These are phyloP conservation scores for Calycopis cecrops DNA, from an alignment of 1,140 invertebrate genomes.

Conservation along the genomic window DNA sequence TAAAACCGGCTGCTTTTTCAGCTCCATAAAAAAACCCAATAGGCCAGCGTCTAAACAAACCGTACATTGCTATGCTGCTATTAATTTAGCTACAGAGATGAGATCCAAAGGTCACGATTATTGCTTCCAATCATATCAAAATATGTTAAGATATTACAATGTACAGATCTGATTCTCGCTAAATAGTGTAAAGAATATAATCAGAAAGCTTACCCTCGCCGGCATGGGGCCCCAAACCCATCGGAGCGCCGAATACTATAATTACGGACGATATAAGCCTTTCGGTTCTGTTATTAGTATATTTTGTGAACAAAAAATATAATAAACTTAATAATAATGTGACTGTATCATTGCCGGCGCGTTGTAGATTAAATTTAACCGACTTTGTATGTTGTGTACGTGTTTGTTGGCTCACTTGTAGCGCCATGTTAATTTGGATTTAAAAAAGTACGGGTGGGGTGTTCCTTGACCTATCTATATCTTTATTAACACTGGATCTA, in stretches of 20 bases:
- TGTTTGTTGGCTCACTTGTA: too few relatives aligned
- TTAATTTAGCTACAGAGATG: too few relatives aligned
- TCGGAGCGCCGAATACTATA: constrained; percentile 43
- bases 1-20: too few relatives aligned
- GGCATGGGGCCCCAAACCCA: constrained; percentile 40
- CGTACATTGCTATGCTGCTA: too few relatives aligned
- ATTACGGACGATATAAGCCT: constrained; percentile 46
- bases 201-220: constrained; percentile 30
- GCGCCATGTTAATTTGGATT: too few relatives aligned
- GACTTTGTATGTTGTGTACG: not conserved
- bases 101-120: too few relatives aligned
- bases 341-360: constrained; percentile 36
- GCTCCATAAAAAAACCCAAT: too few relatives aligned
- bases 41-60: too few relatives aligned
- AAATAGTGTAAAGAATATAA: constrained; percentile 17
- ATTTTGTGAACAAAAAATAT: constrained; percentile 42
- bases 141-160: not conserved
- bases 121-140: too few relatives aligned
- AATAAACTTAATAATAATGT: constrained; percentile 49
- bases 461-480: too few relatives aligned
- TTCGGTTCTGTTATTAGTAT: constrained; percentile 45
- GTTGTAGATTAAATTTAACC: constrained; percentile 22
- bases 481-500: too few relatives aligned
- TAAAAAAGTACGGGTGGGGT: too few relatives aligned
- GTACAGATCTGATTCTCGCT: constrained; percentile 13